Conservation (phyloP, 2,797 vertebrate genomes). For the Borostomias antarcticus region DNA sequence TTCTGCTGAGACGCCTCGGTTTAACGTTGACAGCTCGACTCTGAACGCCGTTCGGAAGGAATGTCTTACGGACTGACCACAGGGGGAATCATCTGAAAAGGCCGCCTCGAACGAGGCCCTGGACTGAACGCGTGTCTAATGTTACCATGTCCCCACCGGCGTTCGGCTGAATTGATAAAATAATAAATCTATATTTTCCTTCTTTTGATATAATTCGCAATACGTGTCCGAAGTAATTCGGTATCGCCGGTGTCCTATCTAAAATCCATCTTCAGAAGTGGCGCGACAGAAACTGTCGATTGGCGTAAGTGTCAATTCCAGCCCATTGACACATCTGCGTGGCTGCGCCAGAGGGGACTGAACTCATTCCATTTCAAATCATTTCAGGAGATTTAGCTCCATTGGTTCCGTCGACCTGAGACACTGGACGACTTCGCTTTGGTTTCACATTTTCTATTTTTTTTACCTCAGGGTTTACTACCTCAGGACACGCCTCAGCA, state of each 20-base stretch:
- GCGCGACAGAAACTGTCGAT: too few relatives aligned
- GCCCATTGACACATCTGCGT: too few relatives aligned
- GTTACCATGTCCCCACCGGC: neutral
- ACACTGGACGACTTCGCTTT: conserved; percentile 55
- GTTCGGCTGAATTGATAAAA: neutral
- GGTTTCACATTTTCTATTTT: conserved; percentile 59
- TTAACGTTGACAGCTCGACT: conserved; percentile 36
- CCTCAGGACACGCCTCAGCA: too few relatives aligned
- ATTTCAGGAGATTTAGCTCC: conserved; percentile 42
- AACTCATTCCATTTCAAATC: conserved; percentile 55
- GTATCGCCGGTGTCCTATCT: too few relatives aligned
- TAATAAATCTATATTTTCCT: too few relatives aligned
- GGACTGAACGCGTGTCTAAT: neutral
- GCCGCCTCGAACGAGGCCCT: too few relatives aligned
- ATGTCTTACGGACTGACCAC: neutral
- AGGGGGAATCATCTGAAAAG: too few relatives aligned
- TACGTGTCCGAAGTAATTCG: neutral
- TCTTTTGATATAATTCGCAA: neutral
- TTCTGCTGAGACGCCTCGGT: conserved; percentile 28
- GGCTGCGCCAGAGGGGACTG: neutral
- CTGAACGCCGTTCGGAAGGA: conserved; percentile 17
- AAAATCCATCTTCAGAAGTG: too few relatives aligned
- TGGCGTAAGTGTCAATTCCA: too few relatives aligned
- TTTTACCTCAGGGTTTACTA: conserved; percentile 56
- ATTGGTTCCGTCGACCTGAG: conserved; percentile 41